A percentile compares a stretch with the other conserved stretches of the same genome.
These are phyloP conservation scores for Lophura nycthemera DNA, from an alignment of 2,113 vertebrate genomes.

Conservation along the genomic window DNA sequence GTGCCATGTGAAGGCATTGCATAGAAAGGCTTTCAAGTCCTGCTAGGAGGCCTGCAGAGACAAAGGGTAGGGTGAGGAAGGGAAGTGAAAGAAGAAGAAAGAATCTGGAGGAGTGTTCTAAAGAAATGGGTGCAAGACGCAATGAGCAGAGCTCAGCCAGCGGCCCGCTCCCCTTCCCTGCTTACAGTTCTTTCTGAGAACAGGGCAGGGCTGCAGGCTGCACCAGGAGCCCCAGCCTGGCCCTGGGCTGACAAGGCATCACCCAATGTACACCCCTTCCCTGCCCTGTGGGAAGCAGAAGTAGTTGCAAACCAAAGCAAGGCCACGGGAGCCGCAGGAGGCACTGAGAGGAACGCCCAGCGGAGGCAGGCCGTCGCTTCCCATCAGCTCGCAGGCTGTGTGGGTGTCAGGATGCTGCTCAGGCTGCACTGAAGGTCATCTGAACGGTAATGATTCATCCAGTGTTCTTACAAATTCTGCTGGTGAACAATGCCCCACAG, in stretches of 20 bases:
- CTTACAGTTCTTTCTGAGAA: constrained; percentile 41
- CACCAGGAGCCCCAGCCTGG: background rate
- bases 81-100: constrained; percentile 27
- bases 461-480: background rate
- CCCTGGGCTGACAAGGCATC: background rate
- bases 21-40: background rate
- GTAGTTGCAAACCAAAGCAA: background rate
- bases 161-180: background rate
- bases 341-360: rapidly evolving
- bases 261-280: rapidly evolving
- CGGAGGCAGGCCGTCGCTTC: background rate
- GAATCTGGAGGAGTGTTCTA: constrained; percentile 4
- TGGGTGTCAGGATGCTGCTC: background rate
- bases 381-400: background rate
- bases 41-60: background rate
- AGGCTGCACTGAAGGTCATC: background rate
- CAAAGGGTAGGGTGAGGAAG: background rate
- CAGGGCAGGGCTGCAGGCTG: background rate
- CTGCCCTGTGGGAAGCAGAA: background rate
- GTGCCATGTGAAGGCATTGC: rapidly evolving
- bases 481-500: background rate
- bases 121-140: constrained; percentile 2
- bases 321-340: background rate
- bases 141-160: rapidly evolving
- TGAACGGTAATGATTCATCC: background rate